Evolutionary conservation across 2,797 vertebrate species (phyloP), one percentile per base, ranked within the genome.

Genomic region (Taeniopygia guttata): DNA sequence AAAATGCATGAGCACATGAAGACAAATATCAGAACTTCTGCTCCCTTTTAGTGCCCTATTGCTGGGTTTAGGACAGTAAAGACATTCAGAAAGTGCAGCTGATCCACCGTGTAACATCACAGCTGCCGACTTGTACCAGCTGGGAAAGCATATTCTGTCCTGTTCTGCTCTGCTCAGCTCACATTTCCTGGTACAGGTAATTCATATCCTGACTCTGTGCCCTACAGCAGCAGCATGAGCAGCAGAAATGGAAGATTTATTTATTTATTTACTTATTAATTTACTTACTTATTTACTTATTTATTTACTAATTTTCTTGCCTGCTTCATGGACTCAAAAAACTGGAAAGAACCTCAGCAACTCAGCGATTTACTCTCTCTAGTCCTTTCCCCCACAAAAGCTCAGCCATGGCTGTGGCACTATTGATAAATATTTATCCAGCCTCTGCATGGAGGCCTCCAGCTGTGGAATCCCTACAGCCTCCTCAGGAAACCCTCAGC

Each of bases 351-450:
- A 38, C n/a, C 46, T 52, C 45, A 38, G 32, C 23, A 56, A 36
- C 76, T 59, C 11, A 3, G 15, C 40, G 73, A 74, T 84, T 78
- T 72, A 13, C 32, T 81, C 40, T 56, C 45, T 62, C 59, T 63
- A 25, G 29, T 84, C 48, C 13, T 36, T 78, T 85, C 13, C 51
- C 18, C 29, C 59, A 14, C 2, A 3, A 90, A 77, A 63, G 43
- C 46, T 86, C 73, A 94, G 7, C 46, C 43, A 21, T 21, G 51
- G 30, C 46, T 66, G 4, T 80, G 27, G 32, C 62, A 73, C 15
- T 91, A 51, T 9, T 59, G 23, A 76, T 94, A 88, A 86, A 96
- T 91, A 96, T 85, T 94, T 94, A 95, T 88, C 66, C 85, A 75
- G 43, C 36, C 48, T 69, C 74, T 59, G 32, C 73, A 34, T 72